Evolutionary conservation across 1,140 invertebrate species (phyloP).

Genomic region (Acromyrmex charruanus): DNA sequence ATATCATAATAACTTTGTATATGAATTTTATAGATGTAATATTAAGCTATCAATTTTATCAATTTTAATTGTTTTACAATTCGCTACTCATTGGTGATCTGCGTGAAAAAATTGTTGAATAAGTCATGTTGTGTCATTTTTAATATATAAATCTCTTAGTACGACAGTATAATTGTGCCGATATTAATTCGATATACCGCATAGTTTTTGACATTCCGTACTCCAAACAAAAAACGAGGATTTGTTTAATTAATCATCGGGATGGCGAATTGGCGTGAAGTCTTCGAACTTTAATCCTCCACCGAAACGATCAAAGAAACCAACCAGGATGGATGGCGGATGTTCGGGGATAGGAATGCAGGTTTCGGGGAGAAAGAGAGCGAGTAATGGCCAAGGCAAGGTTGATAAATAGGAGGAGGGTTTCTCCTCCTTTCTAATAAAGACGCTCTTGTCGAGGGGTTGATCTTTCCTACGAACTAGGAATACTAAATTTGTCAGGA

Average conservation of each 20-base stretch:
- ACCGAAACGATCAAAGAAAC: conserved; percentile 66
- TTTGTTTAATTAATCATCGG: conserved; percentile 49
- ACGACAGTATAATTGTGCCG: not conserved
- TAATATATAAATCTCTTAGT: not conserved
- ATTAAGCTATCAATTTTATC: not conserved
- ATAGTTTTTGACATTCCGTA: conserved; percentile 9
- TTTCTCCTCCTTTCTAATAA: conserved; percentile 85
- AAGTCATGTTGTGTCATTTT: not conserved
- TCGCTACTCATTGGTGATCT: not conserved
- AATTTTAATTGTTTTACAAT: not conserved
- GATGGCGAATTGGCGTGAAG: conserved; percentile 50
- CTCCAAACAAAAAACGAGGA: not conserved
- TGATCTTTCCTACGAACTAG: conserved; percentile 82
- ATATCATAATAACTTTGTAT: not conserved
- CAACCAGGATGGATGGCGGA: conserved; percentile 65
- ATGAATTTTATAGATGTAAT: not conserved
- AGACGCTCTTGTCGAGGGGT: conserved; percentile 86
- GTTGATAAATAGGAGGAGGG: conserved; percentile 84
- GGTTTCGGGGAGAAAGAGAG: conserved; percentile 76
- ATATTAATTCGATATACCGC: conserved; percentile 5
- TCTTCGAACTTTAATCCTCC: conserved; percentile 68
- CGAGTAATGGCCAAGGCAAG: conserved; percentile 78
- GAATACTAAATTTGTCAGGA: conserved; percentile 85
- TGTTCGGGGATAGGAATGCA: conserved; percentile 75
- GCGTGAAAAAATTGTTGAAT: not conserved